Conservation (phyloP, 2,113 vertebrate species). For the Mus pahari region DNA sequence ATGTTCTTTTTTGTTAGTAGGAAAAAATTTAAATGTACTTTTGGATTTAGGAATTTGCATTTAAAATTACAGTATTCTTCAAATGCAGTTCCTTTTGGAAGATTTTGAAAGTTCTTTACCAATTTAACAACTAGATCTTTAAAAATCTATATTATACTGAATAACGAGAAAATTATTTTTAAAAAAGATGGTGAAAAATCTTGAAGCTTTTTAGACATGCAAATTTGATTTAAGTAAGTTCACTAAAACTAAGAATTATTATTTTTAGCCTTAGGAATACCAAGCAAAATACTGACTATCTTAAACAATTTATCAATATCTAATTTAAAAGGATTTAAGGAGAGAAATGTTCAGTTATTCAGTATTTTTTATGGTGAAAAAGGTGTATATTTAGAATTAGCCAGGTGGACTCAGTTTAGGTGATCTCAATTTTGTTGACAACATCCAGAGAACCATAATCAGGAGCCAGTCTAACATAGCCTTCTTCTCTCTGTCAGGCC, state of each 20-base stretch:
- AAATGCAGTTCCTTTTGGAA: not conserved
- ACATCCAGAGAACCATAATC: not conserved
- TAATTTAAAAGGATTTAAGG: not conserved
- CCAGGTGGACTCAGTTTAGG: not conserved
- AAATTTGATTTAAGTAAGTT: not conserved
- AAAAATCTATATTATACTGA: not conserved
- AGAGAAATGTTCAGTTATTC: not conserved
- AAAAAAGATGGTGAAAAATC: not conserved
- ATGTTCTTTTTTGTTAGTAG: not conserved
- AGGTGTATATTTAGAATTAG: not conserved
- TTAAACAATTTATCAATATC: not conserved
- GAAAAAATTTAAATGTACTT: not conserved
- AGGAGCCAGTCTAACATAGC: not conserved
- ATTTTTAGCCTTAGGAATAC: not conserved
- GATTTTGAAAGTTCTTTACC: not conserved
- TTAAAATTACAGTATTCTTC: not conserved
- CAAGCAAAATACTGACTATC: not conserved
- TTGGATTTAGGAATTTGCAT: not conserved
- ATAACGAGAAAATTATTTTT: not conserved
- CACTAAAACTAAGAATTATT: not conserved
- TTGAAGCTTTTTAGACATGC: not conserved
- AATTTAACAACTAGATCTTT: not conserved
- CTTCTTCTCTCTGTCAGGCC: not conserved
- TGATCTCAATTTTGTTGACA: not conserved
- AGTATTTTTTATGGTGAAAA: not conserved